These are phyloP conservation scores for Holocentrus rufus DNA, from an alignment of 2,797 vertebrate genomes.

Conservation along the genomic window DNA sequence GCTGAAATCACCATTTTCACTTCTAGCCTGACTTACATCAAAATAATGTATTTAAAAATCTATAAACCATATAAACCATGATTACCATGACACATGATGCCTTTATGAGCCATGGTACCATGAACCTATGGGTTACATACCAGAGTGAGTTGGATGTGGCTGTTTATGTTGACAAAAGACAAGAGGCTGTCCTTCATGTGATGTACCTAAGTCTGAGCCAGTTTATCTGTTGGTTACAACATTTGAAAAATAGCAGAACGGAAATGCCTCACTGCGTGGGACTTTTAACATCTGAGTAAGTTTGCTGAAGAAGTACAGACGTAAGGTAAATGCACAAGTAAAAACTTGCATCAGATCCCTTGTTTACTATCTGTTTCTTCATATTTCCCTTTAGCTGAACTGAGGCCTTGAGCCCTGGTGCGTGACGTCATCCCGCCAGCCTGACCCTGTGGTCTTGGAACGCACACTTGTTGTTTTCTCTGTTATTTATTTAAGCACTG, in stretches of 20 bases:
- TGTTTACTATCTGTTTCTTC: not conserved
- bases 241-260: not conserved
- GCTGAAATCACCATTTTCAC: too few species aligned
- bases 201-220: not conserved
- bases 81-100: too few species aligned
- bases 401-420: constrained; percentile 46
- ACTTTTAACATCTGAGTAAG: not conserved
- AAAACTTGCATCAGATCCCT: not conserved
- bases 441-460: constrained; percentile 56
- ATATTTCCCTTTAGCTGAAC: not conserved
- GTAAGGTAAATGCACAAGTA: not conserved
- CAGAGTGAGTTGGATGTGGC: not conserved
- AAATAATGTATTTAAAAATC: too few species aligned
- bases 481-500: constrained; percentile 47
- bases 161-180: not conserved
- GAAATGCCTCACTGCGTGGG: not conserved
- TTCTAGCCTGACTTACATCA: too few species aligned
- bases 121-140: too few species aligned
- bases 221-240: not conserved
- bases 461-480: constrained; percentile 56
- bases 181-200: not conserved
- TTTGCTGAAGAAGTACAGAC: not conserved
- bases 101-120: not conserved
- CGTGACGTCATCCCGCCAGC: constrained; percentile 47
- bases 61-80: too few species aligned